phyloP scores from a whole-genome alignment of 2,888 invertebrate species.

The Eristalis pertinax region DNA sequence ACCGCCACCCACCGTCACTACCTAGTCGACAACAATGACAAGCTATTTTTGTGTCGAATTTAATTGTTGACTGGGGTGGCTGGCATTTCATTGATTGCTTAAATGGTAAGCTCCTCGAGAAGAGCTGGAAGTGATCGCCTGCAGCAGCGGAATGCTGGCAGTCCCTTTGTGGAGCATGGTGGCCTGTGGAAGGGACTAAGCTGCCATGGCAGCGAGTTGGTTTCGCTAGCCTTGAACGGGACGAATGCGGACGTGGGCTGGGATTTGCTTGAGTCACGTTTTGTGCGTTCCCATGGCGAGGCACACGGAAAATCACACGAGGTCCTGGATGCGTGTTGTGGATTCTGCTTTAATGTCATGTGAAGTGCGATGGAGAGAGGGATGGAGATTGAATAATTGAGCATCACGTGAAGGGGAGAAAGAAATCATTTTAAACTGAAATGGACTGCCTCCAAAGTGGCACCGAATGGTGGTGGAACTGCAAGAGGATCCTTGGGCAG shows the following conservation, averaged over 20 bases:
- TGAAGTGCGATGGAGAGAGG: no score
- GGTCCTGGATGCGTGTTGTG: no score
- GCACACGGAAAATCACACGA: neutral
- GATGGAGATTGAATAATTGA: no score
- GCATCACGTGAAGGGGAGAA: no score
- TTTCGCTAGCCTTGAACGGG: no score
- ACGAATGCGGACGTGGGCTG: neutral
- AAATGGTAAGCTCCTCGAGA: no score
- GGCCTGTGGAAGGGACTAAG: neutral
- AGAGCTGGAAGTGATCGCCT: slow-evolving; percentile 3
- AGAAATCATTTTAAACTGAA: no score
- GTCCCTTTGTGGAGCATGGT: neutral
- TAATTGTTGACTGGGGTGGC: slow-evolving; percentile 38
- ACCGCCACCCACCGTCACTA: no score
- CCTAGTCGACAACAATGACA: neutral
- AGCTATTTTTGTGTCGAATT: slow-evolving; percentile 36
- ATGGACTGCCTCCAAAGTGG: no score
- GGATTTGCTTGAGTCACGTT: neutral
- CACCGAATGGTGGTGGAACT: no score
- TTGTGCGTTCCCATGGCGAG: neutral
- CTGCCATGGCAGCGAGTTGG: neutral
- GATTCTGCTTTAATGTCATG: no score
- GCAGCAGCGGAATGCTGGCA: neutral
- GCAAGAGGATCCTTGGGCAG: no score
- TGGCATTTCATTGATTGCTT: slow-evolving; percentile 29